Evolutionary conservation across 2,113 vertebrate species (phyloP).

Genomic region (Catharus minimus): DNA sequence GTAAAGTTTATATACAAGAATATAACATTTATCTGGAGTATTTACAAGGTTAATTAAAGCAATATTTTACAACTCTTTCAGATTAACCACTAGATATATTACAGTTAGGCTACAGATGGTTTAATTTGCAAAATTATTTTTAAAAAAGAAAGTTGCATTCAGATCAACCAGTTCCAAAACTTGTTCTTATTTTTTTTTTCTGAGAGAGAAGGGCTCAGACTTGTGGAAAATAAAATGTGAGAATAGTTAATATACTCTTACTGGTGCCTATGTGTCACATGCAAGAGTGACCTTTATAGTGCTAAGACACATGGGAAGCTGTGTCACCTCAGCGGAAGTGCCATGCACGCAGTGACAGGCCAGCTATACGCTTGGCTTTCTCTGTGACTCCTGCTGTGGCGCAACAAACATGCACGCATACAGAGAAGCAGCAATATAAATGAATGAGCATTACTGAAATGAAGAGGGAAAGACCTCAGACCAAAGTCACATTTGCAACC

Average conservation of each 20-base stretch:
- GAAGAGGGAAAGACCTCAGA: neutral
- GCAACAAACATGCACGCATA: neutral
- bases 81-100: slow-evolving; percentile 77
- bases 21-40: slow-evolving; percentile 89
- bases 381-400: slow-evolving; percentile 36
- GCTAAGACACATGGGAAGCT: neutral
- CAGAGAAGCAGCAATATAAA: slow-evolving; percentile 47
- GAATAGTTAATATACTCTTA: slow-evolving; percentile 57
- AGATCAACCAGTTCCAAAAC: slow-evolving; percentile 49
- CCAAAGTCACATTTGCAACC: slow-evolving; percentile 45
- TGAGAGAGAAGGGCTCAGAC: neutral
- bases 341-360: neutral
- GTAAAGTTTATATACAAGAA: slow-evolving; percentile 87
- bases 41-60: slow-evolving; percentile 91
- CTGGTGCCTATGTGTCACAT: slow-evolving; percentile 55
- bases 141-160: slow-evolving; percentile 41
- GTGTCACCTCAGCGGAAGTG: neutral
- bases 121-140: slow-evolving; percentile 63
- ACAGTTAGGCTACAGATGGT: slow-evolving; percentile 71
- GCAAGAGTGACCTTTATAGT: slow-evolving; percentile 39
- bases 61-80: slow-evolving; percentile 84
- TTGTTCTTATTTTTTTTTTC: neutral
- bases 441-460: slow-evolving; percentile 2
- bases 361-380: neutral
- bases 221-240: slow-evolving; percentile 44